These are phyloP conservation scores for Burhinus bistriatus DNA, from an alignment of 2,113 vertebrate genomes.

Conservation along the genomic window DNA sequence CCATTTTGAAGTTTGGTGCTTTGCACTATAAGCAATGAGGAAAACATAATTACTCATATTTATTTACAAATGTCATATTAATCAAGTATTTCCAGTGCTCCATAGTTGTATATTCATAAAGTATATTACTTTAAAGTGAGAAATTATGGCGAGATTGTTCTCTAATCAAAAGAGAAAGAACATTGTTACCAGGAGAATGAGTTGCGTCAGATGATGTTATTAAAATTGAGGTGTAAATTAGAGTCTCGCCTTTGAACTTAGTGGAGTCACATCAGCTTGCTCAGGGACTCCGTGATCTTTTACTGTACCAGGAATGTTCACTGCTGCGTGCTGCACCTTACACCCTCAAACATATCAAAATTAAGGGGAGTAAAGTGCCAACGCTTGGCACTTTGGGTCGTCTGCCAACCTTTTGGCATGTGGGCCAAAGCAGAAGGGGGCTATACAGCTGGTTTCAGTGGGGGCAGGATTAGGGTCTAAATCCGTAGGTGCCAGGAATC, in stretches of 20 bases:
- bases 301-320: not conserved
- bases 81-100: not conserved
- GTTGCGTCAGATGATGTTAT: not conserved
- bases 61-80: not conserved
- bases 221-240: not conserved
- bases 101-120: not conserved
- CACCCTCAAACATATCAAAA: not conserved
- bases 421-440: not conserved
- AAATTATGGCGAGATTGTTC: not conserved
- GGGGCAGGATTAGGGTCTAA: not conserved
- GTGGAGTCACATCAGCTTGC: not conserved
- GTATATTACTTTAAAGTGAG: not conserved
- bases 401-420: not conserved
- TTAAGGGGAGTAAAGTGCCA: not conserved
- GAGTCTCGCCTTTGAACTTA: not conserved
- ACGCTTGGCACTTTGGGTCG: fast-evolving
- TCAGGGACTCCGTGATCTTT: not conserved
- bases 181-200: conserved; percentile 20
- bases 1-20: not conserved
- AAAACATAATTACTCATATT: not conserved
- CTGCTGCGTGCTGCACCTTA: not conserved
- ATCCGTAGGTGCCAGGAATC: not conserved
- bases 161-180: conserved; percentile 13
- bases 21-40: not conserved
- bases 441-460: not conserved